A percentile compares a stretch with the other conserved stretches of the same genome.
Conservation (phyloP, 1,140 invertebrate species). For the Caerostris darwini region DNA sequence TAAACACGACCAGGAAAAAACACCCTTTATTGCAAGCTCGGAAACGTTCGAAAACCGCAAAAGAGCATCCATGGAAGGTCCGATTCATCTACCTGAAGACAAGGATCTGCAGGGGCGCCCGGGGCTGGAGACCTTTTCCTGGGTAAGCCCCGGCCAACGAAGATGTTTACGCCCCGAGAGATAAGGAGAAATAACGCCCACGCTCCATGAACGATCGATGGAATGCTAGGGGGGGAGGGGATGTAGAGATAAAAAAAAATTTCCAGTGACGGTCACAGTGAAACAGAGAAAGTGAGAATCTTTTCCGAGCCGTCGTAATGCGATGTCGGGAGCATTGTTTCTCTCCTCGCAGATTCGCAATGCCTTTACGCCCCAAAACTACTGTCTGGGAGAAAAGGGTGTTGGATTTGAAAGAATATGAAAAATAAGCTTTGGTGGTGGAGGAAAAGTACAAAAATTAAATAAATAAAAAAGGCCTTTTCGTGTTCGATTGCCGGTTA, state of each 20-base stretch:
- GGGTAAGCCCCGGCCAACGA: constrained; percentile 22
- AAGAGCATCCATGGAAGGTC: not conserved
- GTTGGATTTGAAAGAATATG: not conserved
- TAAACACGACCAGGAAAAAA: not conserved
- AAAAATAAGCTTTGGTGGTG: not conserved
- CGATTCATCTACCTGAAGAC: not conserved
- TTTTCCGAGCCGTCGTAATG: not conserved
- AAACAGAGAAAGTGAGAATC: not conserved
- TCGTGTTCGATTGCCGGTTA: not conserved
- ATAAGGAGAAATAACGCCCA: constrained; percentile 16
- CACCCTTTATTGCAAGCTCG: not conserved
- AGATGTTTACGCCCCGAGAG: constrained; percentile 24
- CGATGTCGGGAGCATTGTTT: not conserved
- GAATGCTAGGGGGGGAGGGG: not conserved
- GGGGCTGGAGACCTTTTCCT: not conserved
- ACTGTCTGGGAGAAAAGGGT: not conserved
- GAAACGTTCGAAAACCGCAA: not conserved
- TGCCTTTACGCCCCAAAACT: not conserved
- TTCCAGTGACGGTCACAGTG: not conserved
- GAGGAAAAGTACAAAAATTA: not conserved
- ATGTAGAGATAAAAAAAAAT: too few relatives aligned
- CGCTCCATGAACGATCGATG: constrained; percentile 29
- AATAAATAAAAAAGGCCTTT: not conserved
- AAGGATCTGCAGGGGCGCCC: not conserved
- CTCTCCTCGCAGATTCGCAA: not conserved